Percentiles rank a stretch among this genome's conserved stretches.
Evolutionary conservation across 1,140 invertebrate species (phyloP).

Genomic region (Paraescarpia echinospica): DNA sequence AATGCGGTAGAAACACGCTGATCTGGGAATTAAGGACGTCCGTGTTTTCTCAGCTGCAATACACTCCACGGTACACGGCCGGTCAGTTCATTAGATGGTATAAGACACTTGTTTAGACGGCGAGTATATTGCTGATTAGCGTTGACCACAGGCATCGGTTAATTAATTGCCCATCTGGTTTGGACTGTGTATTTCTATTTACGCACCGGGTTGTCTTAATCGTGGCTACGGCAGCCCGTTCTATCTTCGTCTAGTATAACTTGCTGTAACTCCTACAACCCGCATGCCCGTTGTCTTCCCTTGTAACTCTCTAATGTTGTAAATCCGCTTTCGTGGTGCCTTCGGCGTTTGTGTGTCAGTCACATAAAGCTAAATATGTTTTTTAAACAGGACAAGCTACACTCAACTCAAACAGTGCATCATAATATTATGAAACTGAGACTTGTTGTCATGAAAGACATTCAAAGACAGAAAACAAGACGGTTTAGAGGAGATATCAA

Average conservation of each 20-base stretch:
- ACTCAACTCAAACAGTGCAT: too few relatives aligned
- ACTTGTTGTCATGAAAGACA: too few relatives aligned
- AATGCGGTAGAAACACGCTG: neutral
- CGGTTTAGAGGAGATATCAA: too few relatives aligned
- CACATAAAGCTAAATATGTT: too few relatives aligned
- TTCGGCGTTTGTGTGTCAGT: neutral
- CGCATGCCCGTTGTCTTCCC: too few relatives aligned
- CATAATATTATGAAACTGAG: too few relatives aligned
- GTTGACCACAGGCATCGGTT: neutral
- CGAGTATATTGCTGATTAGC: neutral
- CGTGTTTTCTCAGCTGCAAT: neutral
- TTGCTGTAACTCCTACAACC: neutral
- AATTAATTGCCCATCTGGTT: neutral
- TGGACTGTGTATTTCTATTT: neutral
- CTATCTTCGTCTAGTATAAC: neutral
- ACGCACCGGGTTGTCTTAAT: neutral
- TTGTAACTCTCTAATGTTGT: too few relatives aligned
- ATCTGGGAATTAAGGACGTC: neutral
- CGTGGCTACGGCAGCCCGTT: neutral
- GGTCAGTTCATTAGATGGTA: neutral
- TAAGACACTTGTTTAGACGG: neutral
- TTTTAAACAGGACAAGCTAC: too few relatives aligned
- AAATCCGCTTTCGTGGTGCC: too few relatives aligned
- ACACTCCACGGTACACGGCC: neutral
- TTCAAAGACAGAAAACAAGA: too few relatives aligned